Base-by-base conservation (phyloP, 1,140 invertebrate species). In the Agraylea sexmaculata region DNA sequence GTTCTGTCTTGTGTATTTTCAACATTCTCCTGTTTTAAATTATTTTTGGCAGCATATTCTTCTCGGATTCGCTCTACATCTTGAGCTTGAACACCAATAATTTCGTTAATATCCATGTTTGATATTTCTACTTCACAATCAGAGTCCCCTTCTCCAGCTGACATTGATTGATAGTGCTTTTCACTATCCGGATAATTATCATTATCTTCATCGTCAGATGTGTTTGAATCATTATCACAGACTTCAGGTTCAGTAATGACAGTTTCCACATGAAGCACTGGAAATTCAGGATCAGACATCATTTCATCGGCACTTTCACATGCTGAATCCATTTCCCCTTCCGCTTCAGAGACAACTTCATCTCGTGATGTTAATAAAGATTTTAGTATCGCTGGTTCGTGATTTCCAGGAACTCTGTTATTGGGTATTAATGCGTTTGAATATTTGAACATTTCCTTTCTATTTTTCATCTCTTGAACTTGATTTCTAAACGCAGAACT, bases 331-430 rank as follows among this genome's bases (percentile, higher is more conserved):
- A 65, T 39, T 12, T 42, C 42, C 34, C 62, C 62, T 54, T 66
- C 65, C 13, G 62, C 62, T 42, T 66, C 65, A 1, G 64, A 62
- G 2, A 64, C 55, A 30, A 62, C 54, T 48, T 66, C 62, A 4
- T 60, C 58, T 51, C 60, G 61, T 1, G 60, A 46, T 1, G 65
- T 66, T 3, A 68, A 46, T 13, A 68, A 49, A 8, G 62, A 64
- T 49, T 68, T 68, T 19, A 68, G 51, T 40, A 68, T 68, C 53
- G 66, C 61, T 1, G 65, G 64, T 56, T 65, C 59, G 32, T 62
- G 32, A 2, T n/a, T n/a, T n/a, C n/a, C n/a, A n/a, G n/a, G n/a
- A n/a, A n/a, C n/a, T n/a, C n/a, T n/a, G n/a, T n/a, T n/a, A n/a
- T n/a, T n/a, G n/a, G n/a, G n/a, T n/a, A n/a, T n/a, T n/a, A n/a